Base-by-base conservation (phyloP, 2,797 vertebrate species). In the Thaleichthys pacificus region DNA sequence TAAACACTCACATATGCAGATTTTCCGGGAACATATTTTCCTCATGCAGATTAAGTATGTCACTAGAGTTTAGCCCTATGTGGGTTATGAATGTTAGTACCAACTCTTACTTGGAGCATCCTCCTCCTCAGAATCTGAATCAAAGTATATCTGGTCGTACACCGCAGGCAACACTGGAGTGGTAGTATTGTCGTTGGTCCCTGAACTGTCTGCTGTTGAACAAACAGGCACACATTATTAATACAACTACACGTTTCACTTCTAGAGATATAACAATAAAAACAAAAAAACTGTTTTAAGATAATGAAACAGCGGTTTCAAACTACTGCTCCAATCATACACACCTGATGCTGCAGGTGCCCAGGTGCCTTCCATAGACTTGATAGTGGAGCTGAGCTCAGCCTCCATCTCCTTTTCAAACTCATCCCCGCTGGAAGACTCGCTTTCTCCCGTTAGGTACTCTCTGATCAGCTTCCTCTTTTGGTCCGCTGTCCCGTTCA, bases 371-470 rank as follows among this genome's bases (percentile, higher is more conserved):
- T 97, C 94, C 86, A 99, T 93, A 66, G 91, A 91, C 87, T 87
- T 96, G 78, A 99, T 93, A 71, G 97, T 97, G 74, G 91, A 91
- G 89, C 91, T 95, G 30, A 99, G 93, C 80, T 99, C 97, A 0
- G 94, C 95, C 86, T 97, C 96, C 97, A 99, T 99, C 91, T 99
- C 97, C 81, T 99, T 99, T 73, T 98, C 96, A 85, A 99, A 99
- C 79, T 99, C 97, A 89, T 98, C 97, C 0, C 92, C 96, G 26
- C 96, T 99, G 80, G 96, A 97, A 0, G 96, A 97, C 84, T 98
- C 97, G 3, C 97, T 99, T 91, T 99, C 97, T n/a, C 97, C 97
- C 0, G 97, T 99, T 65, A 99, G 92, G 76, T 96, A 99, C 77
- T 99, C 97, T 78, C 96, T 86, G 67, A 99, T 95, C 77, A 98